These are phyloP conservation scores for Catharus fuscescens DNA, from an alignment of 2,113 vertebrate species.

Conservation along the genomic window DNA sequence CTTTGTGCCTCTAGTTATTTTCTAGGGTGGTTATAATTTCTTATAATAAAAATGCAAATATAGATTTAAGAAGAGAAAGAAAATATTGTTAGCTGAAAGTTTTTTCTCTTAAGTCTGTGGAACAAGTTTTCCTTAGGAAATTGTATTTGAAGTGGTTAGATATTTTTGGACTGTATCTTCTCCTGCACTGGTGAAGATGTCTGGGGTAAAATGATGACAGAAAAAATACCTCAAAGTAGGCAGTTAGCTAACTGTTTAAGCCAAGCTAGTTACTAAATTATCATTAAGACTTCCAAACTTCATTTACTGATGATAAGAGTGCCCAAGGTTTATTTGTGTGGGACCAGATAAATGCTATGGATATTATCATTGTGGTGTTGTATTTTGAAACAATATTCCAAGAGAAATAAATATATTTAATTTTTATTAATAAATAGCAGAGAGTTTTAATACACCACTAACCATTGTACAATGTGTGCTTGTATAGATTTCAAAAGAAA, in stretches of 20 bases:
- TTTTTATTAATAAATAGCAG: not conserved
- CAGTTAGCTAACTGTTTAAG: not conserved
- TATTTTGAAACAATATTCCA: not conserved
- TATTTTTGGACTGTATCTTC: not conserved
- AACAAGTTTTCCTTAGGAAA: not conserved
- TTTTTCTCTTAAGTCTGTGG: not conserved
- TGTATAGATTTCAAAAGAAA: not conserved
- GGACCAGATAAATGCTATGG: not conserved
- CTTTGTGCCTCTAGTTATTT: not conserved
- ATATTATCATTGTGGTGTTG: not conserved
- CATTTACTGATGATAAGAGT: not conserved
- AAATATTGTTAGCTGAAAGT: not conserved
- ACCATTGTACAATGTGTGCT: not conserved
- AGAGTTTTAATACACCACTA: not conserved
- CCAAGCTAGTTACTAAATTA: not conserved
- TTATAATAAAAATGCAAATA: not conserved
- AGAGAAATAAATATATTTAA: not conserved
- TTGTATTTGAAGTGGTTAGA: not conserved
- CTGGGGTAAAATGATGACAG: not conserved
- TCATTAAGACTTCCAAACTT: not conserved
- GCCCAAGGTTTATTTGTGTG: not conserved
- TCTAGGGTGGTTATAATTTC: not conserved
- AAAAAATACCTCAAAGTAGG: not conserved
- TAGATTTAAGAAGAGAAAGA: not conserved
- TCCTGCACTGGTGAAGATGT: not conserved